Evolutionary conservation across 2,113 vertebrate genomes (phyloP).

Genomic region (Tachycineta bicolor): DNA sequence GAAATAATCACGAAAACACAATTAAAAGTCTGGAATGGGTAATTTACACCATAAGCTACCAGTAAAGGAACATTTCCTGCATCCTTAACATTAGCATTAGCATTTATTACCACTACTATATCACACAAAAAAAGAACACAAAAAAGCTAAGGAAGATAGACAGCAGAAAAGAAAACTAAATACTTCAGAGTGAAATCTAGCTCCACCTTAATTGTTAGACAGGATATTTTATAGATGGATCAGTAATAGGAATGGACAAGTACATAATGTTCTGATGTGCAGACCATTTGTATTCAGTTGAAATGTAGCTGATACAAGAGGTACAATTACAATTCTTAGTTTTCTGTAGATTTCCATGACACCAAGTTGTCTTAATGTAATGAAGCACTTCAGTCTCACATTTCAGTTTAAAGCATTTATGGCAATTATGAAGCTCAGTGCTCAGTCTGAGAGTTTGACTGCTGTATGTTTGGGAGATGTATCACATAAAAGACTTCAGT

Average conservation of each 20-base stretch:
- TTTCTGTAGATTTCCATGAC: not conserved
- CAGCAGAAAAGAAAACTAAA: not conserved
- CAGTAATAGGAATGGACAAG: not conserved
- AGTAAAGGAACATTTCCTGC: not conserved
- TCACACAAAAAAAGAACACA: not conserved
- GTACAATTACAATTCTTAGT: not conserved
- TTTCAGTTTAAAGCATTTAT: not conserved
- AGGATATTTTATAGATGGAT: not conserved
- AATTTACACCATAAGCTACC: not conserved
- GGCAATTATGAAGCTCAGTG: not conserved
- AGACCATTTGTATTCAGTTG: not conserved
- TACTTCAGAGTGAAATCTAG: not conserved
- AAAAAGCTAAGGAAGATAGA: not conserved
- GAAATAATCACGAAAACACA: not conserved
- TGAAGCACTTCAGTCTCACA: not conserved
- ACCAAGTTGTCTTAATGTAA: not conserved
- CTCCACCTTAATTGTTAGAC: not conserved
- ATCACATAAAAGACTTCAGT: not conserved
- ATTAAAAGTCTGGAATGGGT: not conserved
- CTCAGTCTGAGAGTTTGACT: not conserved
- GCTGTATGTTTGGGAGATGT: not conserved
- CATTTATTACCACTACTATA: not conserved
- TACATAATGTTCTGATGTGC: not conserved
- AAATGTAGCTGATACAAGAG: not conserved
- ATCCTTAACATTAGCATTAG: not conserved